Evolutionary conservation across 2,888 invertebrate species (phyloP), one percentile per base, ranked within the genome.

Genomic region (Drosophila acutilabella): DNA sequence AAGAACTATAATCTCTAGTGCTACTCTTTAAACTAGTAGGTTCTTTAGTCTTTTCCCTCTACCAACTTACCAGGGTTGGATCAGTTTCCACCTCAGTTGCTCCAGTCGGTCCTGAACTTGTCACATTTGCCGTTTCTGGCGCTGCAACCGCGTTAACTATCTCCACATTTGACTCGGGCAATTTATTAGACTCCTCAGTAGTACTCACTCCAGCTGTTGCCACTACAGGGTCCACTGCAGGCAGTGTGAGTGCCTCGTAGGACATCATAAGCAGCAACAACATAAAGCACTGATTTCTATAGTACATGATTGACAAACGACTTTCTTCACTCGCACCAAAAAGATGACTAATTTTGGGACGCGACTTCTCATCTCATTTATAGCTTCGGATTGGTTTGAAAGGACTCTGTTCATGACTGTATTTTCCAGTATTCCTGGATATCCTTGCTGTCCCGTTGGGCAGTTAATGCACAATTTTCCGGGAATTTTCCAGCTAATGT

Each of bases 111-210:
- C 52, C 14, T 14, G 44, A 54, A 11, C 30, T 61, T n/a, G 85
- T 16, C 26, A 6, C 14, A 16, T 70, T 83, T 1, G 18, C 65
- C 0, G 50, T 40, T 20, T 69, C 71, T 11, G 52, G 64, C n/a
- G 57, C 2, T 1, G 53, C 23, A 13, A 33, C 64, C 5, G 50
- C n/a, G 23, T 20, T 45, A 10, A 45, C 23, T 14, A 13, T 2
- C 0, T 77, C 74, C 4, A 61, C 16, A 18, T 62, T 73, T 13
- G 61, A 47, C 3, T 85, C 74, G 0, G 81, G 68, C 64, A 75
- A 40, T 18, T 85, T 89, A 20, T 77, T 56, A 3, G 68, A 47
- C 68, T 88, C 89, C 5, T 89, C 84, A 0, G 81, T 58, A 10
- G 68, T 67, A n/a, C 88, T 87, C 3, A 44, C 58, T 5, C 61